A percentile compares a stretch with the other conserved stretches of the same genome.
These are phyloP conservation scores for Eupithecia centaureata DNA, from an alignment of 2,888 invertebrate genomes.

Conservation along the genomic window DNA sequence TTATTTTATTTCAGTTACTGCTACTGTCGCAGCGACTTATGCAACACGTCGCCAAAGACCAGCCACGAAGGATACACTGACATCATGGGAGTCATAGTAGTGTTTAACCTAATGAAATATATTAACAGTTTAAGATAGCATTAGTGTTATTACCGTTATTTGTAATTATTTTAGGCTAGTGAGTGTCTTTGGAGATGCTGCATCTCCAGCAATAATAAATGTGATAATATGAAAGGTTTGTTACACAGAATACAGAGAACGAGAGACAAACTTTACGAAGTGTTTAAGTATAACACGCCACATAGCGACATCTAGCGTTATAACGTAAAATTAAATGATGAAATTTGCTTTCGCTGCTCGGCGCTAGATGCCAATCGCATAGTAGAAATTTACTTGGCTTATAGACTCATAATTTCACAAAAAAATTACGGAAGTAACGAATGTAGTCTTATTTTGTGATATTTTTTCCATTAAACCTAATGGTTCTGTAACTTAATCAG, in stretches of 20 bases:
- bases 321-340: not conserved
- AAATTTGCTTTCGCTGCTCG: not conserved
- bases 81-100: slow-evolving; percentile 85
- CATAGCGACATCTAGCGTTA: not conserved
- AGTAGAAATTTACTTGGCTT: not conserved
- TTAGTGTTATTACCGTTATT: not conserved
- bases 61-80: slow-evolving; percentile 81
- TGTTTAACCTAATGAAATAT: slow-evolving; percentile 85
- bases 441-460: not conserved
- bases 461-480: no score
- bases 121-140: slow-evolving; percentile 80
- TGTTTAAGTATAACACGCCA: not conserved
- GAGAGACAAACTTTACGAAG: not conserved
- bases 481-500: no score
- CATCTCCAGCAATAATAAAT: slow-evolving; percentile 46
- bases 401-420: not conserved
- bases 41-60: slow-evolving; percentile 85
- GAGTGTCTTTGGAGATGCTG: slow-evolving; percentile 37
- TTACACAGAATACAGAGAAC: not conserved
- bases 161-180: slow-evolving; percentile 42
- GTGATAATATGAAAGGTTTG: slow-evolving; percentile 47
- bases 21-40: slow-evolving; percentile 89
- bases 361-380: not conserved
- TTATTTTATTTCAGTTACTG: slow-evolving; percentile 87
- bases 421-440: no score